These are phyloP conservation scores for Pseudorectes ferrugineus DNA, from an alignment of 2,113 vertebrate species.

Conservation along the genomic window DNA sequence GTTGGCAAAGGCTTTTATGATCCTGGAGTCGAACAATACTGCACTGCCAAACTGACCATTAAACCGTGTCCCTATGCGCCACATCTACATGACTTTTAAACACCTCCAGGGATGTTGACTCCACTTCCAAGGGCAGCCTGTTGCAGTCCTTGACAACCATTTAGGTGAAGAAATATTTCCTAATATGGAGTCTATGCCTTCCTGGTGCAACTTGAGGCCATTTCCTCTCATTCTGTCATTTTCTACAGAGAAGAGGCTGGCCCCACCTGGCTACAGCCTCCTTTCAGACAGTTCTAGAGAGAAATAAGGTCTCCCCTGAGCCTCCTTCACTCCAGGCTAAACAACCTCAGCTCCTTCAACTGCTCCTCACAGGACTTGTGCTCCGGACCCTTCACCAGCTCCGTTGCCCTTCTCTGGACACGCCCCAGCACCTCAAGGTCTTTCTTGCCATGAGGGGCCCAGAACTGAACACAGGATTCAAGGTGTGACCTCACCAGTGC, in stretches of 20 bases:
- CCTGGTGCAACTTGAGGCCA: neutral
- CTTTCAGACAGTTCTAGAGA: neutral
- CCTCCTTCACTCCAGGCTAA: neutral
- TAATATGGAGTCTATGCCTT: no score
- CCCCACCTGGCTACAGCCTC: accelerated
- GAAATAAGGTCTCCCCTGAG: no score
- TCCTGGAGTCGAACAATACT: neutral
- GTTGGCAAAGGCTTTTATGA: neutral
- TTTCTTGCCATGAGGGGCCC: neutral
- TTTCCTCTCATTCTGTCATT: neutral
- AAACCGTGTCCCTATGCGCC: no score
- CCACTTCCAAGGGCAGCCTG: neutral
- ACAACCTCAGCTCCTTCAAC: neutral
- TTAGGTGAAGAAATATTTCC: neutral
- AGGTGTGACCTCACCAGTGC: neutral
- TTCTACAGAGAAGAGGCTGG: neutral
- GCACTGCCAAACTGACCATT: neutral
- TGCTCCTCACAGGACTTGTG: neutral
- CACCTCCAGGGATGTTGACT: neutral
- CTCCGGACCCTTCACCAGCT: neutral
- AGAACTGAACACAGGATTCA: neutral
- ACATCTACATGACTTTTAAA: neutral
- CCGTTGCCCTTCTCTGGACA: neutral
- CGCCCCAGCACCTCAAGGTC: accelerated
- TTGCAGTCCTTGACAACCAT: neutral